Percentiles rank a stretch among this genome's conserved stretches.
These are phyloP conservation scores for Athetis lepigone DNA, from an alignment of 2,888 invertebrate genomes.

Conservation along the genomic window DNA sequence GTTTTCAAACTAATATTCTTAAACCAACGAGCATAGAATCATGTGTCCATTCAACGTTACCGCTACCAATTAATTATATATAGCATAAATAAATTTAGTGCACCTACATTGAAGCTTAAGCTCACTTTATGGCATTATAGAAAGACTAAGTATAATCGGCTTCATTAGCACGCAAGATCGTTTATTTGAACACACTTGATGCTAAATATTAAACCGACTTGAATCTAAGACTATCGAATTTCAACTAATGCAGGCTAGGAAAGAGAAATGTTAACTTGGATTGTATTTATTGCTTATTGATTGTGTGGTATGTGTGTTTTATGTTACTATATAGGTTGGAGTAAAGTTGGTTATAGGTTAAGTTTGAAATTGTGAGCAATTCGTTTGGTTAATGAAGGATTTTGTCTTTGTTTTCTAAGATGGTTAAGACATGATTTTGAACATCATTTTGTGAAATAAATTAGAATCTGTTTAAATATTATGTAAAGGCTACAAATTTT, in stretches of 20 bases:
- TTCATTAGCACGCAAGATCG: slow-evolving; percentile 80
- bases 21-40: slow-evolving; percentile 38
- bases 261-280: slow-evolving; percentile 72
- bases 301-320: slow-evolving; percentile 27
- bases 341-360: not conserved
- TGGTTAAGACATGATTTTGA: too few relatives aligned
- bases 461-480: too few relatives aligned
- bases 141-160: slow-evolving; percentile 67
- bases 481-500: not conserved
- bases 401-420: not conserved
- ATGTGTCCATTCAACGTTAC: slow-evolving; percentile 34
- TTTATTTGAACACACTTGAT: slow-evolving; percentile 70
- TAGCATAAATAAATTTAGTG: slow-evolving; percentile 45
- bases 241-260: slow-evolving; percentile 76
- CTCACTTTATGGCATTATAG: slow-evolving; percentile 60
- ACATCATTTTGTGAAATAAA: too few relatives aligned
- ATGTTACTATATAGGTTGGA: too few relatives aligned
- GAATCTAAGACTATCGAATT: slow-evolving; percentile 80
- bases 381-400: not conserved
- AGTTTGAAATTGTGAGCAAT: not conserved
- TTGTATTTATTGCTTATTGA: slow-evolving; percentile 69
- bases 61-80: slow-evolving; percentile 51
- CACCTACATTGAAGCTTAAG: slow-evolving; percentile 55
- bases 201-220: slow-evolving; percentile 69
- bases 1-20: slow-evolving; percentile 10